These are phyloP conservation scores for Toxotes lorentzi DNA, from an alignment of 2,797 vertebrate species.

Conservation along the genomic window DNA sequence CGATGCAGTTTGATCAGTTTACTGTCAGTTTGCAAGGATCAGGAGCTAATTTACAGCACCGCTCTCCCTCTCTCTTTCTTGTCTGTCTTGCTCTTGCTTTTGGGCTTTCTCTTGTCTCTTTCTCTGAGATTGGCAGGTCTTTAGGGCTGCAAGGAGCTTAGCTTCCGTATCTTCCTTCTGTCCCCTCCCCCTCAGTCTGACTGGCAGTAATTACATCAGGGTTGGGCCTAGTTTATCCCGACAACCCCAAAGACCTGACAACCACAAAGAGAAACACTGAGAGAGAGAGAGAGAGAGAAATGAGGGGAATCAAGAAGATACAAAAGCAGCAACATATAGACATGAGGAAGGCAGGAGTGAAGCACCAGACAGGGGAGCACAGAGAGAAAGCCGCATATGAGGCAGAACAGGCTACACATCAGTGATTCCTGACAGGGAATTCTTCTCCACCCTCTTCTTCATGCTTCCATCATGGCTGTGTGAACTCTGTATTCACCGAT, in stretches of 20 bases:
- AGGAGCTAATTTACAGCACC: constrained; percentile 55
- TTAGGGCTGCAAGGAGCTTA: constrained; percentile 69
- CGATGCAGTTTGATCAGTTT: constrained; percentile 46
- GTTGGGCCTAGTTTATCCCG: constrained; percentile 61
- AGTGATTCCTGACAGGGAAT: constrained; percentile 67
- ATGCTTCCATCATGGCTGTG: constrained; percentile 53
- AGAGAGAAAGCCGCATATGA: constrained; percentile 3
- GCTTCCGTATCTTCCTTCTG: constrained; percentile 67
- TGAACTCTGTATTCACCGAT: constrained; percentile 47
- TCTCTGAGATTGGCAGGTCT: constrained; percentile 72
- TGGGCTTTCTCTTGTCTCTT: constrained; percentile 54
- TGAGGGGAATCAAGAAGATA: constrained; percentile 44
- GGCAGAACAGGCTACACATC: constrained; percentile 62
- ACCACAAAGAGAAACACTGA: constrained; percentile 34
- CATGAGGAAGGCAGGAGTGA: constrained; percentile 22
- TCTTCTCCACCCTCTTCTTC: constrained; percentile 43
- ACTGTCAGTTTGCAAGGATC: constrained; percentile 54
- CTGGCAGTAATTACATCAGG: constrained; percentile 81
- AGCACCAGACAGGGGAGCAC: constrained; percentile 7
- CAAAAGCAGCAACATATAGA: constrained; percentile 44
- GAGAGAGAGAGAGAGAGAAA: constrained; percentile 24
- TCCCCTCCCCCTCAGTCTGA: constrained; percentile 72
- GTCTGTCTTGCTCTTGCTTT: constrained; percentile 40
- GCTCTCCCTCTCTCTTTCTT: constrained; percentile 29
- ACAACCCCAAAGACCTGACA: constrained; percentile 66